These are phyloP conservation scores for Campoplex nolae DNA, from an alignment of 2,888 invertebrate genomes.

Conservation along the genomic window DNA sequence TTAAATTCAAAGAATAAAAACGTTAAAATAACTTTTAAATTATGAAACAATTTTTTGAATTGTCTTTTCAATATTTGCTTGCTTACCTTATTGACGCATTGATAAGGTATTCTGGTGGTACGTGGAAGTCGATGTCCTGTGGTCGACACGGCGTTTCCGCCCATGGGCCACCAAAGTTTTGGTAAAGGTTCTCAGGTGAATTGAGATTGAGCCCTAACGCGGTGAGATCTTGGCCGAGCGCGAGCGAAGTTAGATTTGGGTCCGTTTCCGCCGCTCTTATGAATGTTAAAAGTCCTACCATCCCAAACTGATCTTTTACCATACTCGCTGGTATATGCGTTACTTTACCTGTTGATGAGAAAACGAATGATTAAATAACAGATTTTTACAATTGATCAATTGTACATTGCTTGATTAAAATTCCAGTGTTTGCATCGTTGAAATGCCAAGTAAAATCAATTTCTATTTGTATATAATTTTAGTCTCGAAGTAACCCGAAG, in stretches of 20 bases:
- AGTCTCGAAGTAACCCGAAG: no score
- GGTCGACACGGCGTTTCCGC: constrained; percentile 99
- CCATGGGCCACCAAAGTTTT: constrained; percentile 99
- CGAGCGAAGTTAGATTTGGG: constrained; percentile 97
- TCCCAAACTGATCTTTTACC: constrained; percentile 99
- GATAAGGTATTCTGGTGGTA: constrained; percentile 99
- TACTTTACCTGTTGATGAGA: constrained; percentile 91
- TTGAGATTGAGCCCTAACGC: constrained; percentile 99
- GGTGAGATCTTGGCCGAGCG: constrained; percentile 98
- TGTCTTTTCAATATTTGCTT: background rate
- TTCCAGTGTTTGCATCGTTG: background rate
- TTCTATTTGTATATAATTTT: no score
- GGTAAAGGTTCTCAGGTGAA: constrained; percentile 98
- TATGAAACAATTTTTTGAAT: background rate
- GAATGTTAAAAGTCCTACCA: constrained; percentile 99
- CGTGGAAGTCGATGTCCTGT: constrained; percentile 99
- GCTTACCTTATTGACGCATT: constrained; percentile 94
- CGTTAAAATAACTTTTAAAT: background rate
- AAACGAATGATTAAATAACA: background rate
- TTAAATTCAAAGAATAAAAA: background rate
- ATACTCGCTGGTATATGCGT: constrained; percentile 99
- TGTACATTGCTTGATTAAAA: no score
- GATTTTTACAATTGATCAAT: no score
- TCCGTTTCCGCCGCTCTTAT: constrained; percentile 99
- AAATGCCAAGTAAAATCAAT: no score